These are phyloP conservation scores for Poeciliopsis retropinna DNA, from an alignment of 2,113 vertebrate species.

Conservation along the genomic window DNA sequence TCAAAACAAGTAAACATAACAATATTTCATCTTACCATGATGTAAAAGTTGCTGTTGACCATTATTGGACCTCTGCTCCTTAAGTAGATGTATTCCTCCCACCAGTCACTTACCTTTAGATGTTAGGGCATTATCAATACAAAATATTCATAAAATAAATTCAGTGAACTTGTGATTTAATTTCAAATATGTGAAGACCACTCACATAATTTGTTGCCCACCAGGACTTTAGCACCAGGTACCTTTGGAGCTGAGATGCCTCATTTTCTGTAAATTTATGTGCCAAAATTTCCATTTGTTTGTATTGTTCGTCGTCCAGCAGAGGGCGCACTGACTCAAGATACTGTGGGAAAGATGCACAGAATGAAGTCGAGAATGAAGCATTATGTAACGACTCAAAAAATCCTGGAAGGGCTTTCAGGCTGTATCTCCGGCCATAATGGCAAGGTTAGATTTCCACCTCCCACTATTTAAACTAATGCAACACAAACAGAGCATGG, in stretches of 20 bases:
- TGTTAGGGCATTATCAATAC: neutral
- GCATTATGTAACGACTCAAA: conserved; percentile 4
- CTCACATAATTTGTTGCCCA: conserved; percentile 95
- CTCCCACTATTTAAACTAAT: neutral
- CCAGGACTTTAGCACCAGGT: conserved; percentile 92
- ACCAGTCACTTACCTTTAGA: conserved; percentile 81
- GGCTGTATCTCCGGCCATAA: neutral
- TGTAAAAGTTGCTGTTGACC: conserved; percentile 98
- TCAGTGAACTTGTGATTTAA: neutral
- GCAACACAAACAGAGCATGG: neutral
- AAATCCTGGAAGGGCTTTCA: conserved; percentile 1
- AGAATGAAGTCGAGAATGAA: conserved; percentile 1
- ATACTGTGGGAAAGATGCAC: conserved; percentile 81
- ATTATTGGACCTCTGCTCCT: conserved; percentile 87
- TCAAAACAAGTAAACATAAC: neutral
- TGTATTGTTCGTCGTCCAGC: conserved; percentile 81
- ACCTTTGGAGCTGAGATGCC: conserved; percentile 88
- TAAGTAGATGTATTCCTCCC: conserved; percentile 92
- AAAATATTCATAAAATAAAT: neutral
- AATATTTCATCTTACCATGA: conserved; percentile 83
- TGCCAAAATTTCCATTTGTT: conserved; percentile 85
- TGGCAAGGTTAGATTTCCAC: rapidly evolving
- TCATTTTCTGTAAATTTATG: conserved; percentile 85
- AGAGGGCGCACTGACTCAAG: conserved; percentile 90
- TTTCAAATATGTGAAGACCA: conserved; percentile 15